phyloP scores from a whole-genome alignment of 2,888 invertebrate species.

The Biston betularia region DNA sequence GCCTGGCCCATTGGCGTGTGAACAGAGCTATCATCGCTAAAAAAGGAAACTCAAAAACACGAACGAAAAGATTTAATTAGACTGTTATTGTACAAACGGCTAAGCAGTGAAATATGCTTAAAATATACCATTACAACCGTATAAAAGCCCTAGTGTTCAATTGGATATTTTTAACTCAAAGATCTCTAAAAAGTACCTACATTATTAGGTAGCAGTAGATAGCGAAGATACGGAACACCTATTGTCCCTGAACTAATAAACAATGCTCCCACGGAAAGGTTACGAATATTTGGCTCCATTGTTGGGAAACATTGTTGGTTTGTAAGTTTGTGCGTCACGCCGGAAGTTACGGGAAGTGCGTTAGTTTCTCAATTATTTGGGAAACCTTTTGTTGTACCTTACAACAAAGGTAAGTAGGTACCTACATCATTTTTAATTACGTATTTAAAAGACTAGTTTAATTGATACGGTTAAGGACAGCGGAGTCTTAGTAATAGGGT shows the following conservation, averaged over 20 bases:
- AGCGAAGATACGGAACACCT: constrained; percentile 18
- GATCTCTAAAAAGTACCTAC: background rate
- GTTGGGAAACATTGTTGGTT: constrained; percentile 44
- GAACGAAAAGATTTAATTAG: no score
- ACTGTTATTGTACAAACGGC: no score
- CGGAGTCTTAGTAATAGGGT: no score
- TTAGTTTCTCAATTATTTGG: constrained; percentile 56
- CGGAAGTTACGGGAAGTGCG: constrained; percentile 56
- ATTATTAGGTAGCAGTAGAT: background rate
- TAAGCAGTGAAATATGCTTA: no score
- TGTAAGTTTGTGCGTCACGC: constrained; percentile 46
- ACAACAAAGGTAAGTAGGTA: constrained; percentile 31
- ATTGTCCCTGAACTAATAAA: constrained; percentile 43
- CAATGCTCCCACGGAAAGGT: constrained; percentile 38
- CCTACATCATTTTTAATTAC: no score
- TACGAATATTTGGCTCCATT: constrained; percentile 48
- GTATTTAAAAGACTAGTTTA: background rate
- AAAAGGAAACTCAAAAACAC: no score
- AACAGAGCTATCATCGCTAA: no score
- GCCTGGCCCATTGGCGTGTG: no score
- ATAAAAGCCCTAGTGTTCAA: no score
- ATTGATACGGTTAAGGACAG: background rate
- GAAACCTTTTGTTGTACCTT: constrained; percentile 46
- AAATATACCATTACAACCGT: no score
- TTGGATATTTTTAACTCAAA: no score